Evolutionary conservation across 2,113 vertebrate genomes (phyloP), one percentile per base, ranked within the genome.

Genomic region (Oryzias melastigma): DNA sequence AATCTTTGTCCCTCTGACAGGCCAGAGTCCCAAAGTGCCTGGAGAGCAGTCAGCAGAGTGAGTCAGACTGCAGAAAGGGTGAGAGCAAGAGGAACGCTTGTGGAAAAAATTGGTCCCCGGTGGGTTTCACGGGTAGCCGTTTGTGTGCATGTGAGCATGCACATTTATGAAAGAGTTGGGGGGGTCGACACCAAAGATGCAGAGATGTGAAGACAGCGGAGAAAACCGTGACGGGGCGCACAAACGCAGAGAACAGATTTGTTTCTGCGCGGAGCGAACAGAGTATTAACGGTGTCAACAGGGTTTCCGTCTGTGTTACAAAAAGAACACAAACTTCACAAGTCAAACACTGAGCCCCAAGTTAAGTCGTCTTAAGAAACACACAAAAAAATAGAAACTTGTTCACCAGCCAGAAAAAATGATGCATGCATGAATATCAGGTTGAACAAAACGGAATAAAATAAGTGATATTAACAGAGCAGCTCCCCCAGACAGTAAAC

Each of bases 41-140:
- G 54, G 52, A 76, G 81, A 78, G 68, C 58, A 85, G 80, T 85
- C 81, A 75, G 76, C 59, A 71, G 65, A 73, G 76, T 78, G 76
- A 87, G 68, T 71, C 73, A 50, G 62, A 76, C 58, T 71, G 60
- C 53, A 56, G 67, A 66, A 19, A 58, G 71, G 59, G 75, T 68
- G 82, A 84, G 76, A 71, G 56, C 65, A 57, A 29, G 70, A 60
- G 51, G 49, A 73, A 59, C 45, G 58, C 61, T 76, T 69, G 75
- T 73, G 69, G 77, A 62, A 52, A 62, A 85, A 88, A 87, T 88
- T 90, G 85, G 85, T 86, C 86, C 73, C 88, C 43, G 4, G 78
- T 75, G 85, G 76, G 75, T 42, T 80, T 72, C 68, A 71, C 43
- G 16, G 66, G 69, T 62, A 62, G 66, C 58, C 55, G 64, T 73